These are phyloP conservation scores for Damaliscus lunatus DNA, from an alignment of 2,113 vertebrate species.

Conservation along the genomic window DNA sequence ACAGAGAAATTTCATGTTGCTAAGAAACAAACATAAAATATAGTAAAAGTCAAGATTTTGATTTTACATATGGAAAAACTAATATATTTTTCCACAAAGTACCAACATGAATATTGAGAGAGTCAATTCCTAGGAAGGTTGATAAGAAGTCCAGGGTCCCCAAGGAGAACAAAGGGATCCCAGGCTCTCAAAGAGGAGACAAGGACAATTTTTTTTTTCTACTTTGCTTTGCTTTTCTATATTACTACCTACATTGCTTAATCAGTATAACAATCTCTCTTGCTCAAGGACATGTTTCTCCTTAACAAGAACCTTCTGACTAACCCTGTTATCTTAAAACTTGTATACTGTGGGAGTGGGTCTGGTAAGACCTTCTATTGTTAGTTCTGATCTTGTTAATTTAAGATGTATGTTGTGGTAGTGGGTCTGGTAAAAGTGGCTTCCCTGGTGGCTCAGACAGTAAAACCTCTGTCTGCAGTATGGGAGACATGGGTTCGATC, in stretches of 20 bases:
- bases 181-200: background rate
- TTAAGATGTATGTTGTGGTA: background rate
- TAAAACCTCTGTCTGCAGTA: no score
- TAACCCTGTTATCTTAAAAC: background rate
- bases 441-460: no score
- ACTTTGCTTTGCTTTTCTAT: background rate
- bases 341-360: background rate
- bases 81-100: background rate
- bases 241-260: background rate
- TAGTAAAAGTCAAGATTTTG: background rate
- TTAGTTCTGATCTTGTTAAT: background rate
- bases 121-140: background rate
- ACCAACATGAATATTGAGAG: background rate
- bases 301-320: background rate
- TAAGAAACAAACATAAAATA: background rate
- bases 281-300: background rate
- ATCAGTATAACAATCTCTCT: background rate
- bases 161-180: background rate
- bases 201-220: background rate
- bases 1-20: background rate
- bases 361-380: background rate
- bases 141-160: background rate
- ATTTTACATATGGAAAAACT: background rate
- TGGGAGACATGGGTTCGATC: accelerated
- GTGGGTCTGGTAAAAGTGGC: background rate